These are phyloP conservation scores for Willisornis vidua DNA, from an alignment of 2,113 vertebrate species.

Conservation along the genomic window DNA sequence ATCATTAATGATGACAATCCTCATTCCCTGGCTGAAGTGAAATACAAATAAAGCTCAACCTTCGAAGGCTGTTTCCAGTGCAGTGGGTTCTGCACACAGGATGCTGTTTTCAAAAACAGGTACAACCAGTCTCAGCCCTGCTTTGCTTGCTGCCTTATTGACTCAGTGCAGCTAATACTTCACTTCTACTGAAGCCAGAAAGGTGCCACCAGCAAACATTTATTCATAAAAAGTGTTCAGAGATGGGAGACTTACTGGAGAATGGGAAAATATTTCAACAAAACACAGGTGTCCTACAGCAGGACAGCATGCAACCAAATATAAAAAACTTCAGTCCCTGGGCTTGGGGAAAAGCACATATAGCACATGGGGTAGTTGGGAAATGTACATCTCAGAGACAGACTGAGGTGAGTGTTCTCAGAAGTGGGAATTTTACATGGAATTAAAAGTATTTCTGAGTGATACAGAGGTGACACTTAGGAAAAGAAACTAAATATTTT, in stretches of 20 bases:
- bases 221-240: neutral
- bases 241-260: neutral
- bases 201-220: neutral
- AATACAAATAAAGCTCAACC: neutral
- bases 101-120: neutral
- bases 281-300: neutral
- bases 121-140: neutral
- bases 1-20: neutral
- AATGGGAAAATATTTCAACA: neutral
- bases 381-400: neutral
- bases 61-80: neutral
- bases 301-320: neutral
- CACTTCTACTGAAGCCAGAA: neutral
- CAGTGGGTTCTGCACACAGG: neutral
- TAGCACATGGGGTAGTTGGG: neutral
- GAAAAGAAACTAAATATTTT: neutral
- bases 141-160: fast-evolving
- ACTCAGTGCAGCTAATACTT: neutral
- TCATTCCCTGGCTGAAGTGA: neutral
- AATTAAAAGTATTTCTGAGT: neutral
- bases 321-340: neutral
- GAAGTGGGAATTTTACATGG: neutral
- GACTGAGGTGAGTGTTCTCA: neutral
- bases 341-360: neutral
- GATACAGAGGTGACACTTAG: neutral